Evolutionary conservation across 2,113 vertebrate genomes (phyloP).

Genomic region (Pachycephala philippinensis): DNA sequence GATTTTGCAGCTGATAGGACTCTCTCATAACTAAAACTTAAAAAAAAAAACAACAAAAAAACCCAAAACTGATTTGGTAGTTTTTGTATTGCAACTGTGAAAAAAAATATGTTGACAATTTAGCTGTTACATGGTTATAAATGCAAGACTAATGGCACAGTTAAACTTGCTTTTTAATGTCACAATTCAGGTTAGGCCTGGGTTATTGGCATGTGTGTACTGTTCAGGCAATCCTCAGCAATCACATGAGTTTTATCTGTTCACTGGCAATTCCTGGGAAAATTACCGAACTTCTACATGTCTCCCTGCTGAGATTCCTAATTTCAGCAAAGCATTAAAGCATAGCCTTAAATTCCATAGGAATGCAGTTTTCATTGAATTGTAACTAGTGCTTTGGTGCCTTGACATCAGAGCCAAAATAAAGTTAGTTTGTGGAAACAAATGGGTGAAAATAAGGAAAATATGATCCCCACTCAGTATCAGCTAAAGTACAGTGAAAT

Average conservation of each 20-base stretch:
- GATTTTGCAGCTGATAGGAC: background rate
- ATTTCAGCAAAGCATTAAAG: background rate
- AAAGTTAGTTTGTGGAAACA: background rate
- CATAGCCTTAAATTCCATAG: background rate
- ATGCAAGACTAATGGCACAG: background rate
- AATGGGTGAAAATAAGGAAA: background rate
- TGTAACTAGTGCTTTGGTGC: background rate
- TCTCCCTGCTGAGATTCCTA: background rate
- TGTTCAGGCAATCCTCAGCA: background rate
- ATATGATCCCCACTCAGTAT: accelerated
- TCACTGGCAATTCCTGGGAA: background rate
- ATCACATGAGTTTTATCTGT: background rate
- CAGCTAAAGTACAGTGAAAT: background rate
- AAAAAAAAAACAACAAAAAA: background rate
- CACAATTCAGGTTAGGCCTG: background rate
- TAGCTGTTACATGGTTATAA: background rate
- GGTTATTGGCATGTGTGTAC: background rate
- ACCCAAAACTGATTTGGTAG: background rate
- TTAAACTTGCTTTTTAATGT: background rate
- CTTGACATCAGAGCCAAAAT: background rate
- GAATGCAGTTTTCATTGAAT: background rate
- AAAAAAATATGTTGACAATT: background rate
- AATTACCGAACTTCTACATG: background rate
- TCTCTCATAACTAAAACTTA: background rate
- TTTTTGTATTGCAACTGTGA: background rate